These are phyloP conservation scores for Nothoprocta perdicaria DNA, from an alignment of 2,113 vertebrate genomes.

Conservation along the genomic window DNA sequence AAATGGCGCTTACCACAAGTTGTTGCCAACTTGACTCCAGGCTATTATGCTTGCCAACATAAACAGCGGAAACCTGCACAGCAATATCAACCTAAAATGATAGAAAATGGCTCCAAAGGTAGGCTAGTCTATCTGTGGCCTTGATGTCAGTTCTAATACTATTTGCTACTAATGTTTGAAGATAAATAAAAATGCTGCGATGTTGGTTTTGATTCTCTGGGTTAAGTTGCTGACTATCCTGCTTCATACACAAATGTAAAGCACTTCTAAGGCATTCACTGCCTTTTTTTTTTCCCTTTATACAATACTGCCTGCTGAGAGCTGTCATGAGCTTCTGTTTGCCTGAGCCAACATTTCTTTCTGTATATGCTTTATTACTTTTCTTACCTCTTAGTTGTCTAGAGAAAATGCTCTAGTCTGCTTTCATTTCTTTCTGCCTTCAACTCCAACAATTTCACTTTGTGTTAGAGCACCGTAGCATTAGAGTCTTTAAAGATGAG, in stretches of 20 bases:
- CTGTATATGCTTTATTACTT: background rate
- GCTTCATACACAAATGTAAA: background rate
- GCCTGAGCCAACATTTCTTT: background rate
- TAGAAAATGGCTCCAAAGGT: background rate
- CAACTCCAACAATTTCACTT: fast-evolving
- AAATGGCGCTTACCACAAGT: background rate
- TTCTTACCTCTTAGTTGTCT: background rate
- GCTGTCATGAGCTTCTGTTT: background rate
- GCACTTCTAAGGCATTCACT: background rate
- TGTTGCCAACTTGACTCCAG: background rate
- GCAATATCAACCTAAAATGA: background rate
- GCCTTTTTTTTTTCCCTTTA: background rate
- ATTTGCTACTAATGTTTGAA: background rate
- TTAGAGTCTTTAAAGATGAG: background rate
- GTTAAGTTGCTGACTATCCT: background rate
- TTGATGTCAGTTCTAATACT: background rate
- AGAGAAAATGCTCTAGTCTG: background rate
- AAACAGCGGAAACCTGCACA: background rate
- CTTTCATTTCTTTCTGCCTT: background rate
- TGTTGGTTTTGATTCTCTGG: background rate
- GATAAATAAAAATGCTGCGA: background rate
- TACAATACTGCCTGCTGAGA: background rate
- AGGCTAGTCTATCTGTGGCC: background rate
- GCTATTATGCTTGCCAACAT: background rate
- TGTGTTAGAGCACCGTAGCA: background rate